A percentile compares a stretch with the other conserved stretches of the same genome.
These are phyloP conservation scores for Okamejei kenojei DNA, from an alignment of 2,797 vertebrate genomes.

Conservation along the genomic window DNA sequence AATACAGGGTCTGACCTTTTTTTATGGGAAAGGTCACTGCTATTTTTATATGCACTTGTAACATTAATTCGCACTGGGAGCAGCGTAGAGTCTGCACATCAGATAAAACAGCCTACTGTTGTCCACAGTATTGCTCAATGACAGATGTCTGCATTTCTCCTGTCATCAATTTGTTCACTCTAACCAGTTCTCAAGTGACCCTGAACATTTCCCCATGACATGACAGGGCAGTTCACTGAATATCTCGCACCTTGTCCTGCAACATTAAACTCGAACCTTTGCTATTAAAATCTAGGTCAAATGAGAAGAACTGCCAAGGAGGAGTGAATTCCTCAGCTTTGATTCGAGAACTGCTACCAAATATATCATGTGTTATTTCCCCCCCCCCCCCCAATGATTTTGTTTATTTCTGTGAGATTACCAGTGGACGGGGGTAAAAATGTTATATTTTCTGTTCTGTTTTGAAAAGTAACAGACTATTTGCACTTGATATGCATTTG, in stretches of 20 bases:
- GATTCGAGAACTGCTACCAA: not conserved
- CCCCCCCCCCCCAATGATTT: not conserved
- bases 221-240: constrained; percentile 24
- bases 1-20: not conserved
- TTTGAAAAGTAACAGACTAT: not conserved
- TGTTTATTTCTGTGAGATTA: not conserved
- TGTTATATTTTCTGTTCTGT: not conserved
- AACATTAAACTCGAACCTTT: not conserved
- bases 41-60: constrained; percentile 9
- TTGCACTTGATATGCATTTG: not conserved
- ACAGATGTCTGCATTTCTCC: not conserved
- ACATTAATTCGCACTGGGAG: not conserved
- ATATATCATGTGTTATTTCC: not conserved
- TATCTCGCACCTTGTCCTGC: not conserved
- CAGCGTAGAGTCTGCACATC: not conserved
- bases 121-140: not conserved
- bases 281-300: not conserved
- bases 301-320: not conserved
- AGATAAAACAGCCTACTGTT: not conserved
- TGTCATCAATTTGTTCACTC: constrained; percentile 10
- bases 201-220: constrained; percentile 17
- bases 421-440: not conserved
- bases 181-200: not conserved
- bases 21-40: not conserved
- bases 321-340: not conserved